Evolutionary conservation across 2,888 invertebrate genomes (phyloP), one percentile per base, ranked within the genome.

Genomic region (Melolontha melolontha): DNA sequence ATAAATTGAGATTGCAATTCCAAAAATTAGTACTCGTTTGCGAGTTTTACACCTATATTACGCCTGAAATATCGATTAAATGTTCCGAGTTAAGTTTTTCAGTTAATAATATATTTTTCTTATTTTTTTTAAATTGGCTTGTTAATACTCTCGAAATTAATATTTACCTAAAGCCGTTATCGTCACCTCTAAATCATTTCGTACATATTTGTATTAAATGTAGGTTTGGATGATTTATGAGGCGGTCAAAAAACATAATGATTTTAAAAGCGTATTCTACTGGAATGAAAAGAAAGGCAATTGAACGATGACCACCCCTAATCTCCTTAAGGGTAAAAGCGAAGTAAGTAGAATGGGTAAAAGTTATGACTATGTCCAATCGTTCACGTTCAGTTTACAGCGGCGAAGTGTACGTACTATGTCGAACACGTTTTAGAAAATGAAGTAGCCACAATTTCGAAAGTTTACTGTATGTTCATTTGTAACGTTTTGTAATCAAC

Each of bases 371-470:
- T 41, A 64, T 51, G 27, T 12, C 29, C 64, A 52, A 52, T 64
- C 52, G 10, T 44, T 52, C 52, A 14, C 12, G 39, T 52, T 34
- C 42, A 52, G 64, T 64, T 44, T 51, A 10, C 17, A 41, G 47
- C 59, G 59, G 59, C 14, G 39, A 16, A 54, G 22, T 40, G 57
- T 57, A 27, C 44, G 47, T 34, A 34, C 34, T 34, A 29, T 59
- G 16, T 44, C n/a, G 52, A 52, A 52, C 52, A 64, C 52, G 64
- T 52, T 64, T 64, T 64, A 64, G 42, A 64, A 64, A 64, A 64
- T 64, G 52, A 44, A 52, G 52, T 64, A 52, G 64, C 52, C 42
- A 39, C 52, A 64, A 52, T 64, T 64, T 64, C 52, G 64, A 64
- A 64, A 64, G 64, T 64, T 51, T 64, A 22, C 40, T 39, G 51